Evolutionary conservation across 2,888 invertebrate species (phyloP), one percentile per base, ranked within the genome.

Genomic region (Cephus nigrinus): DNA sequence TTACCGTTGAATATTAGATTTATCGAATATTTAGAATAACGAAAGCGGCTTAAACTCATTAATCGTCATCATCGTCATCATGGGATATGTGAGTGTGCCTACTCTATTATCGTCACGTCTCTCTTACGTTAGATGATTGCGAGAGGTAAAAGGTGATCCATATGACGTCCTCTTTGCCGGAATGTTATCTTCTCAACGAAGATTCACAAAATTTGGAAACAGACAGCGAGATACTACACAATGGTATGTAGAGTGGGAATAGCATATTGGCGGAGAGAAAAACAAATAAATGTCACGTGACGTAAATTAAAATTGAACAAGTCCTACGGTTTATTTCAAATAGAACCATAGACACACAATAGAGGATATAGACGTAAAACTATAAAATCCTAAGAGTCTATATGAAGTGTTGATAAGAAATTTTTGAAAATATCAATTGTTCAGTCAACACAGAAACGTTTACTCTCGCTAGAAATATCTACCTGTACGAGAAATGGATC

Each of bases 81-180:
- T 55, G 23, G 23, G 9, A 55, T 23, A 55, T 55, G 23, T 55
- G 55, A 55, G 9, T 23, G 55, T 55, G 55, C 23, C 9, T 23
- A 9, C 23, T 23, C 23, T 55, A 23, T 55, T 55, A 23, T 55
- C 55, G 1, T 23, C 23, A 55, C 23, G 23, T 55, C 55, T 55
- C 55, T 55, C 15, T 23, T 55, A 23, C 55, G 55, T 55, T 55
- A 23, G 55, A 83, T 81, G 83, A 84, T 83, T 79, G 78, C 82
- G 75, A 84, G 79, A 79, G 82, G 80, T 80, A 77, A 80, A 80
- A 79, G 81, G 80, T 81, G 83, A 82, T 85, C 86, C 86, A 87
- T 85, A 90, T 90, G 90, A 88, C 88, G 88, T 88, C 90, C 82
- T 85, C 85, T 80, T 82, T 85, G 80, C 86, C 86, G 79, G 83